Evolutionary conservation across 1,140 invertebrate species (phyloP).

Genomic region (Drosophila pectinifera): DNA sequence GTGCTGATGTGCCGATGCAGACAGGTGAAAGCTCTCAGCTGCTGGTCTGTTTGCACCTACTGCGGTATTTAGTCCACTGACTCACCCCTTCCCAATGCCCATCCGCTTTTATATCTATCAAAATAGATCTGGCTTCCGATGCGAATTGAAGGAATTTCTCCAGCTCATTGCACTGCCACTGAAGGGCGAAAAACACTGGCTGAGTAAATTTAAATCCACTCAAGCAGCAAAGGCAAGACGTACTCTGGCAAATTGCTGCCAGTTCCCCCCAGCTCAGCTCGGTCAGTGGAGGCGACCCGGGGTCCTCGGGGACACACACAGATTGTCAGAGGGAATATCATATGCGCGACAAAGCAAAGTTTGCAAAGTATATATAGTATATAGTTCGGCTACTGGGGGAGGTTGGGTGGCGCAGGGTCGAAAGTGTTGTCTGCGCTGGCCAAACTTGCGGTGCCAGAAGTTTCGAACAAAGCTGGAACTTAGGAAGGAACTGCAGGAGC

Average conservation of each 20-base stretch:
- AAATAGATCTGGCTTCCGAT: constrained; percentile 25
- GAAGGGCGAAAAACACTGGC: constrained; percentile 30
- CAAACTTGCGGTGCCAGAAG: constrained; percentile 69
- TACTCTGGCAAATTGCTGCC: constrained; percentile 65
- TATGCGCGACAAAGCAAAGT: constrained; percentile 66
- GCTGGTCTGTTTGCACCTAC: constrained; percentile 29
- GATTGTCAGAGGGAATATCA: constrained; percentile 78
- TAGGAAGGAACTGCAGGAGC: constrained; percentile 33
- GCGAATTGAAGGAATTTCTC: constrained; percentile 30
- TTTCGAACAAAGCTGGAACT: constrained; percentile 64
- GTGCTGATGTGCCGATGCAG: constrained; percentile 20
- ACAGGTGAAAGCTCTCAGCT: constrained; percentile 25
- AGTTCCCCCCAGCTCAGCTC: constrained; percentile 23
- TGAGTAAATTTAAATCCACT: constrained; percentile 51
- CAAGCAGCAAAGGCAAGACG: constrained; percentile 48
- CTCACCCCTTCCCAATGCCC: background rate
- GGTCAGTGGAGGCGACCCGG: constrained; percentile 63
- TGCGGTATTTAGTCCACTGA: constrained; percentile 45
- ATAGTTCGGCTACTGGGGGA: background rate
- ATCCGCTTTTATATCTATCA: constrained; percentile 24
- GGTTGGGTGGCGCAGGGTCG: constrained; percentile 17
- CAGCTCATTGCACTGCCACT: constrained; percentile 49
- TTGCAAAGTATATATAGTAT: constrained; percentile 24
- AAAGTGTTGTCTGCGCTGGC: constrained; percentile 49
- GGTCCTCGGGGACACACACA: constrained; percentile 37